Evolutionary conservation across 1,140 invertebrate genomes (phyloP).

Genomic region (Drosophila sucinea): DNA sequence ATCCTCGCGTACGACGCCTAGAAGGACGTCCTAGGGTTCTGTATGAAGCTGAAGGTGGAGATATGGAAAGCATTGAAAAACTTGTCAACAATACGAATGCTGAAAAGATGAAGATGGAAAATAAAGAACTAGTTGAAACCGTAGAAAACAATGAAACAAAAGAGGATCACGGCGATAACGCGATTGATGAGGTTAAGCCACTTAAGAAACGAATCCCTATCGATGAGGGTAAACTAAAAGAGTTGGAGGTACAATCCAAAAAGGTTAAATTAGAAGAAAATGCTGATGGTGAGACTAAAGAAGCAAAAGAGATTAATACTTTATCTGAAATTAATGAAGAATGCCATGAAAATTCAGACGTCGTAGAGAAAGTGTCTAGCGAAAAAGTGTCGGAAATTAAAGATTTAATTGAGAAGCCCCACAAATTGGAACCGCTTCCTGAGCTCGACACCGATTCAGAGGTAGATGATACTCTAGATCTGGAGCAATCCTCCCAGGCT

Average conservation of each 20-base stretch:
- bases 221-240: conserved; percentile 18
- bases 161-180: not conserved
- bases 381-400: not conserved
- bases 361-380: not conserved
- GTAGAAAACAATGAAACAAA: not conserved
- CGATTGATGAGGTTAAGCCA: not conserved
- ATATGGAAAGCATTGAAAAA: conserved; percentile 15
- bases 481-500: conserved; percentile 19
- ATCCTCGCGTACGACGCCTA: conserved; percentile 10
- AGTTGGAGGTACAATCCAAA: not conserved
- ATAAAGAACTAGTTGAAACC: not conserved
- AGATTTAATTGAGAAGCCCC: not conserved
- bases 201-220: conserved; percentile 22
- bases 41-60: conserved; percentile 26
- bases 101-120: not conserved
- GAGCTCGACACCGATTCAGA: conserved; percentile 36
- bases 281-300: not conserved
- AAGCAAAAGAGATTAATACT: not conserved
- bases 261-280: not conserved
- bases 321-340: not conserved
- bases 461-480: conserved; percentile 8
- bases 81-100: conserved; percentile 1
- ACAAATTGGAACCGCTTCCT: not conserved
- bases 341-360: not conserved
- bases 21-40: conserved; percentile 47